Conservation (phyloP, 2,113 vertebrate genomes). For the Otus sunia region DNA sequence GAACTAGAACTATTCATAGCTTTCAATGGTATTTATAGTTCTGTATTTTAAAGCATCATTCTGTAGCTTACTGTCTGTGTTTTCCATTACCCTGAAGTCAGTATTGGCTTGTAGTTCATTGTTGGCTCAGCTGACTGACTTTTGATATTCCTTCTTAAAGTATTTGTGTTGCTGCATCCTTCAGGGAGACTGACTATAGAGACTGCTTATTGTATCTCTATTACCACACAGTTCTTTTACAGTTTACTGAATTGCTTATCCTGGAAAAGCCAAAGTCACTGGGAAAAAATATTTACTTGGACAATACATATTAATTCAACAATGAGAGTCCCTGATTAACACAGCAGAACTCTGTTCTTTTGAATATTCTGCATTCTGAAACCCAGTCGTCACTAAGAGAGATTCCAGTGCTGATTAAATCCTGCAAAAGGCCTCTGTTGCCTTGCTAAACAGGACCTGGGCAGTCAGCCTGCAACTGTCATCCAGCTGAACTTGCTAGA, state of each 20-base stretch:
- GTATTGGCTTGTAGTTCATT: background rate
- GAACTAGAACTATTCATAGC: background rate
- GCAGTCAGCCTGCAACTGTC: background rate
- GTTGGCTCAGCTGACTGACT: background rate
- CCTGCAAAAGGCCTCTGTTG: constrained; percentile 6
- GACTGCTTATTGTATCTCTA: background rate
- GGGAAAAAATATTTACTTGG: constrained; percentile 24
- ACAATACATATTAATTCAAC: constrained; percentile 59
- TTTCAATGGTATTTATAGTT: background rate
- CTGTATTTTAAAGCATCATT: background rate
- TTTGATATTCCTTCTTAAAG: background rate
- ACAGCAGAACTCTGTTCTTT: constrained; percentile 36
- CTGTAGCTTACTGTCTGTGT: background rate
- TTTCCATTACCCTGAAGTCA: background rate
- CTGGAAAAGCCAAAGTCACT: constrained; percentile 3
- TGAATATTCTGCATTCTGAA: constrained; percentile 49
- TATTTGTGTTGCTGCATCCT: background rate
- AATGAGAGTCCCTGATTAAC: constrained; percentile 60
- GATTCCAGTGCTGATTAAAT: constrained; percentile 22
- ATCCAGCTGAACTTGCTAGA: constrained; percentile 18
- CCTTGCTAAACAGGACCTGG: constrained; percentile 21
- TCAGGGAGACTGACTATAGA: background rate
- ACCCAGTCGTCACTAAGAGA: background rate
- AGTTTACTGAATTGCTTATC: background rate
- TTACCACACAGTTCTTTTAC: background rate